Evolutionary conservation across 2,797 vertebrate species (phyloP).

Genomic region (Lepidocolaptes lacrymiger): DNA sequence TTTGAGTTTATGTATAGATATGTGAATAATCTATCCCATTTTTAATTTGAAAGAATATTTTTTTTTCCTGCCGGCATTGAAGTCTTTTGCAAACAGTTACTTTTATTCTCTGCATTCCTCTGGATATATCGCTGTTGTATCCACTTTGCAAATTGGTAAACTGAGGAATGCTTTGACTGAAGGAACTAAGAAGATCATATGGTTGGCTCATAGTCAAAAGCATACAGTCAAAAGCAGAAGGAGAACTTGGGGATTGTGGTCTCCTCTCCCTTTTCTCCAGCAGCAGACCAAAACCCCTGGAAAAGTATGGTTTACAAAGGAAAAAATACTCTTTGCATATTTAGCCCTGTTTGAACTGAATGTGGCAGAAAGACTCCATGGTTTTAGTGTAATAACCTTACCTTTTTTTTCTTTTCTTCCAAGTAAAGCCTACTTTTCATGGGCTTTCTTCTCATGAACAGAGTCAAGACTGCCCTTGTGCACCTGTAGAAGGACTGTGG

Average conservation of each 20-base stretch:
- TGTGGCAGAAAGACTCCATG: background rate
- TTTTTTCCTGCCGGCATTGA: background rate
- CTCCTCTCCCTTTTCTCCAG: background rate
- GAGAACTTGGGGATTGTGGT: background rate
- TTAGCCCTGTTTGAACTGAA: background rate
- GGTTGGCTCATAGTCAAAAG: background rate
- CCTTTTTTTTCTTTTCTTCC: background rate
- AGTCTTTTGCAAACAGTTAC: background rate
- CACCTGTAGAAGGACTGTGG: background rate
- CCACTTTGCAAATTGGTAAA: constrained; percentile 33
- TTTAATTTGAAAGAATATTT: constrained; percentile 43
- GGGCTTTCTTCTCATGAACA: background rate
- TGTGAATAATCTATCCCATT: background rate
- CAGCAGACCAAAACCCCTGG: background rate
- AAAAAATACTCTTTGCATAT: background rate
- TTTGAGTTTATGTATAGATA: constrained; percentile 16
- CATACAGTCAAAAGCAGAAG: background rate
- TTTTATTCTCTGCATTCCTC: background rate
- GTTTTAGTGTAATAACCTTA: background rate
- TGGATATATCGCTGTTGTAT: background rate
- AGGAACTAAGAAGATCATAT: background rate
- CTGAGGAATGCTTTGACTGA: background rate
- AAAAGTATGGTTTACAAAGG: background rate
- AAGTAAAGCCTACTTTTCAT: background rate
- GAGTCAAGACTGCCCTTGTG: background rate